Conservation (phyloP, 2,888 invertebrate genomes). For the Drosophila histrio region DNA sequence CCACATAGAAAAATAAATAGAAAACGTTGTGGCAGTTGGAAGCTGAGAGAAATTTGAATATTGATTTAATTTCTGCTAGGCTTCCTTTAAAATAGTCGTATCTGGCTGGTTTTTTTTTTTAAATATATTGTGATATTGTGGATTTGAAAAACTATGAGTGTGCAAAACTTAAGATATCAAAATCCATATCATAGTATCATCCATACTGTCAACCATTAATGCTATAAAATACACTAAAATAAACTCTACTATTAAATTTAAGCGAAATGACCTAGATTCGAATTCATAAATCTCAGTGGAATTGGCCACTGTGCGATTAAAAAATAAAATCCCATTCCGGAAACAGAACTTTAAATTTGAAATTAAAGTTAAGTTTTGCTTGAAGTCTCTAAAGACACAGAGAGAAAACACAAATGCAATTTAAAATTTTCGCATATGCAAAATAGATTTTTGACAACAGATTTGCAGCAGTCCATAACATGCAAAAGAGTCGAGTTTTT, state of each 20-base stretch:
- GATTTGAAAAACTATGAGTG: neutral
- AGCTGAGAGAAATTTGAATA: neutral
- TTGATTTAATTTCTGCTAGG: neutral
- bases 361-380: neutral
- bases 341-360: neutral
- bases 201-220: neutral
- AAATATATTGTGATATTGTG: neutral
- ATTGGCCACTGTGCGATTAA: neutral
- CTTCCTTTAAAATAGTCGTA: neutral
- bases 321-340: neutral
- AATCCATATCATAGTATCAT: neutral
- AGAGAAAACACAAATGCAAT: slow-evolving; percentile 20
- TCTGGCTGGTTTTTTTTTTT: neutral
- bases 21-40: neutral
- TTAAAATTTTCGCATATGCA: slow-evolving; percentile 34
- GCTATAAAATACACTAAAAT: neutral
- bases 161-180: neutral
- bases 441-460: slow-evolving; percentile 43
- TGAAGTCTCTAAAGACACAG: slow-evolving; percentile 1
- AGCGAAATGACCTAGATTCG: neutral
- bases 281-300: neutral
- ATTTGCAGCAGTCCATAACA: slow-evolving; percentile 39
- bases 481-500: slow-evolving; percentile 20
- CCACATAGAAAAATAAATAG: too few relatives aligned
- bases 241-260: neutral